phyloP scores from a whole-genome alignment of 1,140 invertebrate genomes.

The Nautilus pompilius region DNA sequence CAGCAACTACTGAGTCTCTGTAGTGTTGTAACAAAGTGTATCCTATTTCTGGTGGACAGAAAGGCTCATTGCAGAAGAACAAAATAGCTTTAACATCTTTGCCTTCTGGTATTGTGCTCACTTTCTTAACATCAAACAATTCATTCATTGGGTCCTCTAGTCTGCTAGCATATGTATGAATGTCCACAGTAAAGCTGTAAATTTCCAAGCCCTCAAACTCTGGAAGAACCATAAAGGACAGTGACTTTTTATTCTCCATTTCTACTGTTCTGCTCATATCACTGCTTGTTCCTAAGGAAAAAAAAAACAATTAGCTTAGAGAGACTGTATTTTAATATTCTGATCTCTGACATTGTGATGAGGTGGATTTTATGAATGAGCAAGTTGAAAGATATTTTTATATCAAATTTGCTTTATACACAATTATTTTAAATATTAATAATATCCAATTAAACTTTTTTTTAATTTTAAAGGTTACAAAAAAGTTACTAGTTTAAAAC shows the following conservation, averaged over 20 bases:
- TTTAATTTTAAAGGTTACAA: no score
- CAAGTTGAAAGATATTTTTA: no score
- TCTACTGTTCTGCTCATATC: constrained; percentile 12
- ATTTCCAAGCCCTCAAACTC: constrained; percentile 19
- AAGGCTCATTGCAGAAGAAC: constrained; percentile 21
- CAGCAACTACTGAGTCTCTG: constrained; percentile 16
- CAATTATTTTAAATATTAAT: no score
- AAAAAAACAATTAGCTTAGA: no score
- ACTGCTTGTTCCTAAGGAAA: constrained; percentile 14
- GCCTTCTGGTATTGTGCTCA: constrained; percentile 12
- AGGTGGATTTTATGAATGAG: no score
- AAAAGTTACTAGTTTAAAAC: no score
- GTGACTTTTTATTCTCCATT: constrained; percentile 12
- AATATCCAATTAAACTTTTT: no score
- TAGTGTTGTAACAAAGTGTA: constrained; percentile 17
- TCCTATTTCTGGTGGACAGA: constrained; percentile 23
- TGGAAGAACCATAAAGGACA: constrained; percentile 21
- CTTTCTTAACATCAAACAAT: constrained; percentile 8
- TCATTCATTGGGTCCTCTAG: constrained; percentile 5
- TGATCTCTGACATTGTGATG: no score
- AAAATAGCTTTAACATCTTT: constrained; percentile 22
- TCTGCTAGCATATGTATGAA: constrained; percentile 7
- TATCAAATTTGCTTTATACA: no score
- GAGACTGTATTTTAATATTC: background rate
- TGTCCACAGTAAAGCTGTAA: constrained; percentile 14